phyloP scores from a whole-genome alignment of 2,888 invertebrate species.

The Eudasyphora cyanicolor region DNA sequence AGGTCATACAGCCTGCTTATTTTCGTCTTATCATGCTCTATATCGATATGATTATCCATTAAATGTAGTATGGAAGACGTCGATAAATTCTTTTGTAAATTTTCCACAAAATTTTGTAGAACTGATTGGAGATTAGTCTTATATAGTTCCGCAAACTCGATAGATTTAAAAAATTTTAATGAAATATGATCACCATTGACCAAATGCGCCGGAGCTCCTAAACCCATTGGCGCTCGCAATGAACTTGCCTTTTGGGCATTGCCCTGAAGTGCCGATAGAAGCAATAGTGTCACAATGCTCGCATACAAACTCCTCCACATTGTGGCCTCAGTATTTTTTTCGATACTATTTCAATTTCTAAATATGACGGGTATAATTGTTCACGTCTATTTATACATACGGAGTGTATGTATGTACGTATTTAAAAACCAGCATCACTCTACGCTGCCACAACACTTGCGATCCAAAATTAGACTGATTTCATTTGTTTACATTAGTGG shows the following conservation, averaged over 20 bases:
- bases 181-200: constrained; percentile 72
- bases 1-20: constrained; percentile 68
- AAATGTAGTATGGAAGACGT: constrained; percentile 69
- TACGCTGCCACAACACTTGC: background rate
- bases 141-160: constrained; percentile 68
- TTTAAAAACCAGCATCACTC: background rate
- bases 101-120: constrained; percentile 72
- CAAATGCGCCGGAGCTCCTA: constrained; percentile 49
- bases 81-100: constrained; percentile 73
- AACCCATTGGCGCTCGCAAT: constrained; percentile 41
- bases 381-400: background rate
- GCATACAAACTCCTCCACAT: background rate
- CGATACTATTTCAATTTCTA: background rate
- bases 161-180: constrained; percentile 69
- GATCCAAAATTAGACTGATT: background rate
- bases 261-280: background rate
- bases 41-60: constrained; percentile 40
- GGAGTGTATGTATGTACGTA: background rate
- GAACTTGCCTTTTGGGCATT: background rate
- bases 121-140: constrained; percentile 71
- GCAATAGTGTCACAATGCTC: background rate
- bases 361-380: background rate
- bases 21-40: constrained; percentile 59
- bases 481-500: background rate
- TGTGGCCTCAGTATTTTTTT: background rate